phyloP scores from a whole-genome alignment of 2,888 invertebrate genomes.

The Pedicia rivosa region DNA sequence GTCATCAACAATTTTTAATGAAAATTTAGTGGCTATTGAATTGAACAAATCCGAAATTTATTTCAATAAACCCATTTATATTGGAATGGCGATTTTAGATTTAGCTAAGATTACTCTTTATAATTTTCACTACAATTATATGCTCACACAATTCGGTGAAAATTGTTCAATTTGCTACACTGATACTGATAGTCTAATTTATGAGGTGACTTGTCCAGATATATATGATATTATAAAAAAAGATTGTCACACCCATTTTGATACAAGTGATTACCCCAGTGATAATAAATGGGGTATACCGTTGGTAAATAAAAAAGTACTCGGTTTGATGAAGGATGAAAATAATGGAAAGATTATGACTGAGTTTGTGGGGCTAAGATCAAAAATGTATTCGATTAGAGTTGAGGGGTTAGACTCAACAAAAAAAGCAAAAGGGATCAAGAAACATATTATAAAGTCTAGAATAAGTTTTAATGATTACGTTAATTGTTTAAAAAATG shows the following conservation, averaged over 20 bases:
- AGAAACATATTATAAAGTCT: not conserved
- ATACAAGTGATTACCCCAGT: slow-evolving; percentile 16
- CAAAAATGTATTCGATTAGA: slow-evolving; percentile 17
- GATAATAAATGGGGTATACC: slow-evolving; percentile 18
- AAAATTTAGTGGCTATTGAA: slow-evolving; percentile 20
- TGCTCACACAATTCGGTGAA: slow-evolving; percentile 10
- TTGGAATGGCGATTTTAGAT: slow-evolving; percentile 17
- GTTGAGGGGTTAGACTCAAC: slow-evolving; percentile 8
- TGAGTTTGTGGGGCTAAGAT: slow-evolving; percentile 16
- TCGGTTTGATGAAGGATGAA: slow-evolving; percentile 18
- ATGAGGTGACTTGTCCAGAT: slow-evolving; percentile 13
- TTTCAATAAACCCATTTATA: slow-evolving; percentile 11
- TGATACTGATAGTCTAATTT: slow-evolving; percentile 16
- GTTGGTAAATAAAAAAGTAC: slow-evolving; percentile 16
- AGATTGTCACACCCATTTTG: slow-evolving; percentile 9
- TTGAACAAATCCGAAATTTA: slow-evolving; percentile 12
- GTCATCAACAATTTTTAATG: slow-evolving; percentile 18
- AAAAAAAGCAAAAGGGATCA: not conserved
- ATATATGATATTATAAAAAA: slow-evolving; percentile 15
- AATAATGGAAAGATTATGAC: slow-evolving; percentile 14
- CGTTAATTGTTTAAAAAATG: slow-evolving; percentile 3
- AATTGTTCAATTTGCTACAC: slow-evolving; percentile 13
- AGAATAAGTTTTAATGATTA: slow-evolving; percentile 2
- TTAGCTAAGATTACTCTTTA: slow-evolving; percentile 20
- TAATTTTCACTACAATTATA: slow-evolving; percentile 17